phyloP scores from a whole-genome alignment of 2,797 vertebrate species.

The Ambastaia sidthimunki region DNA sequence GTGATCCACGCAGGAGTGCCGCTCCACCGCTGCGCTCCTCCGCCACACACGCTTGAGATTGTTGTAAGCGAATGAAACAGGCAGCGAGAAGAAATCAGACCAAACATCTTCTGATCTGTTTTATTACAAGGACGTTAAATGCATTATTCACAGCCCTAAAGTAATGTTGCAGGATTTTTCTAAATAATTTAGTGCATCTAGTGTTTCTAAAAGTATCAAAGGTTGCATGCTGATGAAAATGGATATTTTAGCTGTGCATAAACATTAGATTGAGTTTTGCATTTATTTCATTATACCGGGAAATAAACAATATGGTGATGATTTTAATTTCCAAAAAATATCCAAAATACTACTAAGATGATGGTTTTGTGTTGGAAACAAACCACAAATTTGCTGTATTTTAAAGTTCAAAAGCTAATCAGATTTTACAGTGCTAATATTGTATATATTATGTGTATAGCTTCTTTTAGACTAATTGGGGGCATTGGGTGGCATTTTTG shows the following conservation, averaged over 20 bases:
- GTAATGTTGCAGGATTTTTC: constrained; percentile 72
- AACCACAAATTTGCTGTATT: too few species aligned
- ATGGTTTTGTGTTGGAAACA: not conserved
- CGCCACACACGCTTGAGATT: not conserved
- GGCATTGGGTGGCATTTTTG: not conserved
- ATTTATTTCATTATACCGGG: not conserved
- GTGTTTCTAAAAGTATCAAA: constrained; percentile 69
- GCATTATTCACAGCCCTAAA: constrained; percentile 73
- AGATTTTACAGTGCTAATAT: not conserved
- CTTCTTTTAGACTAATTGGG: not conserved
- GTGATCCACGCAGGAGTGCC: not conserved
- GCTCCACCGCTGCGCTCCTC: not conserved
- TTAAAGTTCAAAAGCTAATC: too few species aligned
- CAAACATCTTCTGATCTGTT: constrained; percentile 57
- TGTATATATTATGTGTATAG: not conserved
- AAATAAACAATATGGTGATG: not conserved
- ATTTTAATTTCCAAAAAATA: not conserved
- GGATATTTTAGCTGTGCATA: constrained; percentile 51
- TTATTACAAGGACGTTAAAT: constrained; percentile 62
- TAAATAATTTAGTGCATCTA: constrained; percentile 74
- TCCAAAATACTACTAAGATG: not conserved
- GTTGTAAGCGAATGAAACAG: not conserved
- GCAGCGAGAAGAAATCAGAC: constrained; percentile 53
- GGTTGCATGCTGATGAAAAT: constrained; percentile 54
- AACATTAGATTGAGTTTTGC: not conserved